A percentile compares a stretch with the other conserved stretches of the same genome.
Evolutionary conservation across 2,797 vertebrate genomes (phyloP).

Genomic region (Hyperoplus immaculatus): DNA sequence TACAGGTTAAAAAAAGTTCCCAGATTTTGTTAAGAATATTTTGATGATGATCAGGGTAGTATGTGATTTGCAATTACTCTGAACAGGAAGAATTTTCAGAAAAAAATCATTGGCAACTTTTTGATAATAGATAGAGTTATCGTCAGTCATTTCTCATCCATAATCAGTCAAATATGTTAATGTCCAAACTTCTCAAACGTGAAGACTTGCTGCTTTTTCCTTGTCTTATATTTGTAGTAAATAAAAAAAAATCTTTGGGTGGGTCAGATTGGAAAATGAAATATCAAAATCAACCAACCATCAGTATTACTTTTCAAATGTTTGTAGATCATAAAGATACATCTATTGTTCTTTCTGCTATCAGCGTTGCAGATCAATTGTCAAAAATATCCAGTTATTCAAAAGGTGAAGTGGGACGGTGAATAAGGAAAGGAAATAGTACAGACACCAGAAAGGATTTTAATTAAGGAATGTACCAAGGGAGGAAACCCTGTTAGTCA

Average conservation of each 20-base stretch:
- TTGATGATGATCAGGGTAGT: no score
- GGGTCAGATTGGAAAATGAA: background rate
- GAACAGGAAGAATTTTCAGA: no score
- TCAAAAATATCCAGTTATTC: background rate
- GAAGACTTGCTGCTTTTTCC: background rate
- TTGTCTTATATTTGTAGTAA: background rate
- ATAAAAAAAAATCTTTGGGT: background rate
- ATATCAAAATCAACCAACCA: background rate
- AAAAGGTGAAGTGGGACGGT: slow-evolving; percentile 1
- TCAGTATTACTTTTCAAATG: background rate
- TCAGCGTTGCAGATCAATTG: background rate
- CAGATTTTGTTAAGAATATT: no score
- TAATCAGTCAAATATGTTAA: background rate
- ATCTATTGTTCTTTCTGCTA: background rate
- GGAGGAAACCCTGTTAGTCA: slow-evolving; percentile 31
- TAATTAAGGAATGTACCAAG: slow-evolving; percentile 6
- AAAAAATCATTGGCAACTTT: no score
- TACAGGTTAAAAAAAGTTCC: no score
- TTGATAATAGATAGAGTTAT: background rate
- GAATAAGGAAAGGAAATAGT: background rate
- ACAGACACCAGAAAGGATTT: slow-evolving; percentile 3
- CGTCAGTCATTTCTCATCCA: background rate
- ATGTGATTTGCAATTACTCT: no score
- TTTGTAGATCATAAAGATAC: background rate
- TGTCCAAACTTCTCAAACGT: background rate